These are phyloP conservation scores for Lasius fuliginosus DNA, from an alignment of 2,888 invertebrate species.

Conservation along the genomic window DNA sequence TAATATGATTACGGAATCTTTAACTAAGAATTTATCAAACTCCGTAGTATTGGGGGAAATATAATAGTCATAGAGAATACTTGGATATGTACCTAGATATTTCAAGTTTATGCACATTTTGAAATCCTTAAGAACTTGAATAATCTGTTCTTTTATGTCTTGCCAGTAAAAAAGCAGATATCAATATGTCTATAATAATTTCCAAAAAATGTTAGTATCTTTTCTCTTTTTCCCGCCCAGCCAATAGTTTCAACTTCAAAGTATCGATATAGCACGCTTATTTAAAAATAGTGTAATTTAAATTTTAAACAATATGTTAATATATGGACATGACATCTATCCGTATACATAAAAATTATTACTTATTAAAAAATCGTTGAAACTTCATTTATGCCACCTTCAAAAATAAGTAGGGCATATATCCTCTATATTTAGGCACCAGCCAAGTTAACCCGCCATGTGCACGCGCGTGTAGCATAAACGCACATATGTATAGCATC, in stretches of 20 bases:
- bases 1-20: neutral
- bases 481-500: conserved; percentile 43
- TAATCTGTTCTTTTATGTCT: neutral
- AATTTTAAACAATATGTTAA: neutral
- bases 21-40: neutral
- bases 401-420: conserved; percentile 42
- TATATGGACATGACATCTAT: neutral
- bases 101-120: neutral
- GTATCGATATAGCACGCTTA: neutral
- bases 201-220: neutral
- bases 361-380: conserved; percentile 15
- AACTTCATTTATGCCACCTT: conserved; percentile 24
- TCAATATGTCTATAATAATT: neutral
- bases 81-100: neutral
- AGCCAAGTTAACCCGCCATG: conserved; percentile 70
- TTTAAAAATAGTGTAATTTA: neutral
- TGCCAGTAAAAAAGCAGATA: neutral
- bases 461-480: conserved; percentile 21
- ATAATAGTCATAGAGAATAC: neutral
- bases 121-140: neutral
- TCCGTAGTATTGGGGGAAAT: neutral
- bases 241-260: neutral
- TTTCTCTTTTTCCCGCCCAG: neutral
- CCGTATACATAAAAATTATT: too few relatives aligned
- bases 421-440: conserved; percentile 77